These are phyloP conservation scores for Halichondria panicea DNA, from an alignment of 37 sponge, comb jelly and placozoan species.

Conservation along the genomic window DNA sequence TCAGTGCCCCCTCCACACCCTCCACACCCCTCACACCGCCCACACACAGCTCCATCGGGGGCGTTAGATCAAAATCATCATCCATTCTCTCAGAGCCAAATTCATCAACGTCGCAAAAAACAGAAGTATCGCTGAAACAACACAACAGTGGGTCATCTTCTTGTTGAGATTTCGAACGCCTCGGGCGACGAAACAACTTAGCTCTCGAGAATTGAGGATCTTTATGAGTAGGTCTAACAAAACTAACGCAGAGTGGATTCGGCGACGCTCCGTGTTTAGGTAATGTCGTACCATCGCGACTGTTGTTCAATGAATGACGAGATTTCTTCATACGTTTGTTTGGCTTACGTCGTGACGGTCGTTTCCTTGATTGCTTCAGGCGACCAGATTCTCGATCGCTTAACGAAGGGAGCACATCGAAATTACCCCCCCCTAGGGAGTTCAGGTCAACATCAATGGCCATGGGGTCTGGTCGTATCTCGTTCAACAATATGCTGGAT, in stretches of 20 bases:
- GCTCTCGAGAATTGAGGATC: not conserved
- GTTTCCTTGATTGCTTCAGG: conserved; percentile 5
- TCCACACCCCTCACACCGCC: too few species aligned
- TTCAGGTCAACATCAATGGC: too few species aligned
- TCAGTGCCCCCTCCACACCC: not conserved
- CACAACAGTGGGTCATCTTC: conserved; percentile 14
- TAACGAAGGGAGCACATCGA: not conserved
- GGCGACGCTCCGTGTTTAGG: not conserved
- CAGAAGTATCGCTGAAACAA: conserved; percentile 36
- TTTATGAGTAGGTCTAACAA: not conserved
- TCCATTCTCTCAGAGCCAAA: not conserved
- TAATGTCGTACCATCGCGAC: too few species aligned
- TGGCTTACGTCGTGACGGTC: conserved; percentile 11
- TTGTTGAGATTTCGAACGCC: not conserved
- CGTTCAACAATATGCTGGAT: not conserved
- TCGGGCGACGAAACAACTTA: not conserved
- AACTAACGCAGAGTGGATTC: not conserved
- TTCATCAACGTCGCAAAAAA: not conserved
- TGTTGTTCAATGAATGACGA: too few species aligned
- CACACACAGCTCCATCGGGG: conserved; percentile 6
- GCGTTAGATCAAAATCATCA: not conserved
- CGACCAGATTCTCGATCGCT: not conserved
- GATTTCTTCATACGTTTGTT: conserved; percentile 26
- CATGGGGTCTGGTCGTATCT: not conserved
- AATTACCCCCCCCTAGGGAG: conserved; percentile 2